Evolutionary conservation across 2,888 invertebrate genomes (phyloP).

Genomic region (Diplolepis rosae): DNA sequence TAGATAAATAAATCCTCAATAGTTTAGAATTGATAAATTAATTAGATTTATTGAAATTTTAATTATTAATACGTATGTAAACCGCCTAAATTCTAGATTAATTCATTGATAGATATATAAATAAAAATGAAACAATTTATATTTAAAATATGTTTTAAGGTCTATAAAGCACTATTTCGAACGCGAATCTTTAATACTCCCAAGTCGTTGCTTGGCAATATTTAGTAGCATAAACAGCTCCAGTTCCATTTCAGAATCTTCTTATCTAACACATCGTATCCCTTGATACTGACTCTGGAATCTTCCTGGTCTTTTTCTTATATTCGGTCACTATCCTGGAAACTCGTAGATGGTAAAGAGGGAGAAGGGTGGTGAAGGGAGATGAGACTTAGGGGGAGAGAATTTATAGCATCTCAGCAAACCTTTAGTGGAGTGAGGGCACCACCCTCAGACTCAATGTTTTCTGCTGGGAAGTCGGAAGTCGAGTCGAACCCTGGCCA

Average conservation of each 20-base stretch:
- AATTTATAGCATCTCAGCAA: constrained; percentile 73
- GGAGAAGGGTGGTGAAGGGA: constrained; percentile 43
- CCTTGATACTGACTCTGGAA: constrained; percentile 12
- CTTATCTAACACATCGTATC: constrained; percentile 16
- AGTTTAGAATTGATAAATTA: too few relatives aligned
- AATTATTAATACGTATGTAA: too few relatives aligned
- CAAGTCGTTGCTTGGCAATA: neutral
- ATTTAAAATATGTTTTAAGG: neutral
- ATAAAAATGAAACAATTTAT: too few relatives aligned
- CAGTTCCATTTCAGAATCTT: constrained; percentile 14
- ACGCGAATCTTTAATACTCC: neutral
- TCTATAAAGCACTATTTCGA: neutral
- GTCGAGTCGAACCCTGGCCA: constrained; percentile 72
- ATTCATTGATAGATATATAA: too few relatives aligned
- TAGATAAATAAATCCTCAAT: too few relatives aligned
- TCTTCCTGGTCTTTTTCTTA: constrained; percentile 59
- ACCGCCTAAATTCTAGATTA: too few relatives aligned
- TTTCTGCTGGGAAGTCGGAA: constrained; percentile 73
- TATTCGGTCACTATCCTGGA: constrained; percentile 64
- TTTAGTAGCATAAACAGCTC: constrained; percentile 7
- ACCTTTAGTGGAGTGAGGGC: constrained; percentile 53
- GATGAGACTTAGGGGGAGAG: constrained; percentile 53
- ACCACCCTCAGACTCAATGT: constrained; percentile 73
- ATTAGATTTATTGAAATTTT: too few relatives aligned
- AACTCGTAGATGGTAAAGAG: constrained; percentile 39